A percentile compares a stretch with the other conserved stretches of the same genome.
These are phyloP conservation scores for Monomorium pharaonis DNA, from an alignment of 1,140 invertebrate species.

Conservation along the genomic window DNA sequence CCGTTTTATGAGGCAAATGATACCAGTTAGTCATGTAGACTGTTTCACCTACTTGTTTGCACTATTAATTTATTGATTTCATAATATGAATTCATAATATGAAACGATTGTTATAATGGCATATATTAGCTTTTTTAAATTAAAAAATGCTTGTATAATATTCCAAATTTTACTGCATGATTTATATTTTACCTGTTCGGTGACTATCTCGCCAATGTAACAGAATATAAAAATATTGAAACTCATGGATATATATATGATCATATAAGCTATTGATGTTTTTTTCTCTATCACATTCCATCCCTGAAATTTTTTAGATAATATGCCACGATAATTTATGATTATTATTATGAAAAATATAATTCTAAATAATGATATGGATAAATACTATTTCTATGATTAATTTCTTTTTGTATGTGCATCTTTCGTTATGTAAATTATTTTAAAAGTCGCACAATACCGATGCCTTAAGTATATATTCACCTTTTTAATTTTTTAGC, in stretches of 20 bases:
- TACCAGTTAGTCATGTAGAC: constrained; percentile 70
- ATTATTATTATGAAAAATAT: background rate
- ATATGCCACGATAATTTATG: background rate
- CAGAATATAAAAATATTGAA: constrained; percentile 76
- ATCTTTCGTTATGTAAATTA: background rate
- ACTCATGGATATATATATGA: constrained; percentile 66
- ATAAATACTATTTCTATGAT: constrained; percentile 57
- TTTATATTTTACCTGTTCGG: constrained; percentile 65
- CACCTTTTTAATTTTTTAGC: constrained; percentile 37
- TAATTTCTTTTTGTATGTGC: background rate
- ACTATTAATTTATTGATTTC: constrained; percentile 55
- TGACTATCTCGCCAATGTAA: constrained; percentile 69
- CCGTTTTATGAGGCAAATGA: constrained; percentile 55
- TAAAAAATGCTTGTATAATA: background rate
- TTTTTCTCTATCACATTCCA: constrained; percentile 61
- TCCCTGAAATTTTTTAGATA: constrained; percentile 60
- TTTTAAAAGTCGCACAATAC: background rate
- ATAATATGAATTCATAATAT: constrained; percentile 13
- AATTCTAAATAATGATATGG: constrained; percentile 65
- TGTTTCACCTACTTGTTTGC: constrained; percentile 60
- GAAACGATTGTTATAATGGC: constrained; percentile 4
- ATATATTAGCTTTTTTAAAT: background rate
- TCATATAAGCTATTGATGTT: constrained; percentile 50
- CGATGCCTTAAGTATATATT: constrained; percentile 24
- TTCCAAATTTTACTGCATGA: background rate